Conservation (phyloP, 2,797 vertebrate genomes). For the Mycteria americana region DNA sequence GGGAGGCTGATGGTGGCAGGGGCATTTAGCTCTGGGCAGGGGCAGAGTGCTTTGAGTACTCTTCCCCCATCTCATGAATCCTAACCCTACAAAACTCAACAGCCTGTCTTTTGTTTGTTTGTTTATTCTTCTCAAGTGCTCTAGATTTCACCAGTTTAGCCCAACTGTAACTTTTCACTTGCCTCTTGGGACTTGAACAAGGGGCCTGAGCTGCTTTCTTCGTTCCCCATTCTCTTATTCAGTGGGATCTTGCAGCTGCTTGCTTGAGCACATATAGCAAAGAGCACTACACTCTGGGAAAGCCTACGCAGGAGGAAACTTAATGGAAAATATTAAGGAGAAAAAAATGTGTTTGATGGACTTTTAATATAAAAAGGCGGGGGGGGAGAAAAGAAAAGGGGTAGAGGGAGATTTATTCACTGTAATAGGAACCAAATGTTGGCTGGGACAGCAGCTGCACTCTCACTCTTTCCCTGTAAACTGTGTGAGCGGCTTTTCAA, state of each 20-base stretch:
- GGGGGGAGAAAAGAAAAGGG: conserved; percentile 32
- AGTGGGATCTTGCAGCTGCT: conserved; percentile 24
- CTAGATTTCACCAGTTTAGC: conserved; percentile 18
- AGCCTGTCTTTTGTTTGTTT: background rate
- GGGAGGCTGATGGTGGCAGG: background rate
- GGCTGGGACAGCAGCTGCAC: conserved; percentile 55
- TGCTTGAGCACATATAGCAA: conserved; percentile 40
- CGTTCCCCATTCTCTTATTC: conserved; percentile 1
- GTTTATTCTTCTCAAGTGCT: conserved; percentile 17
- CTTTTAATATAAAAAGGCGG: conserved; percentile 69
- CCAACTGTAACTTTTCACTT: background rate
- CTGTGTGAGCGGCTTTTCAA: conserved; percentile 57
- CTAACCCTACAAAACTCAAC: background rate
- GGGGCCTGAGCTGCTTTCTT: background rate
- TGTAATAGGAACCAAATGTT: conserved; percentile 89
- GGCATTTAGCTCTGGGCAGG: background rate
- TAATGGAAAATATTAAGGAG: conserved; percentile 74
- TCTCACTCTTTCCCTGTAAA: conserved; percentile 74
- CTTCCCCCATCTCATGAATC: background rate
- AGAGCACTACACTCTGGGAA: conserved; percentile 37
- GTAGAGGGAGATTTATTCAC: conserved; percentile 73
- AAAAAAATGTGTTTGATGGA: conserved; percentile 71
- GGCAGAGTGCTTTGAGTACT: background rate
- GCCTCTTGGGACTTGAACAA: background rate
- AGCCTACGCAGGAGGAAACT: conserved; percentile 37